Percentiles rank a stretch among this genome's conserved stretches.
phyloP scores from a whole-genome alignment of 2,113 vertebrate genomes.

The Symphodus melops region DNA sequence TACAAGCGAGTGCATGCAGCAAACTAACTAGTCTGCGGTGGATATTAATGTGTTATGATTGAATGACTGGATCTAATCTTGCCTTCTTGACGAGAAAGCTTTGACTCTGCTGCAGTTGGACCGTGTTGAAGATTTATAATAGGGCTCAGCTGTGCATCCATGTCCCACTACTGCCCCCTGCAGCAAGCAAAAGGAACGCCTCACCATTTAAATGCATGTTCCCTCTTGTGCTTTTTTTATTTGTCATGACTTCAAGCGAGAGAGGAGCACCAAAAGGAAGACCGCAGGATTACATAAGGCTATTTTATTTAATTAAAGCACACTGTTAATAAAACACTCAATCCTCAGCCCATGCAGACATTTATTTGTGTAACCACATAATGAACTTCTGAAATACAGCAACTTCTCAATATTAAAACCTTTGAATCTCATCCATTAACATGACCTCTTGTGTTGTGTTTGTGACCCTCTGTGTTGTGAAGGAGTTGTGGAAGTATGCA shows the following conservation, averaged over 20 bases:
- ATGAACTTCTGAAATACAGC: not conserved
- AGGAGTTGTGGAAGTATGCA: not conserved
- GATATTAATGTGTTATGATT: conserved; percentile 53
- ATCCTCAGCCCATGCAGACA: not conserved
- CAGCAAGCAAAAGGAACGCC: conserved; percentile 23
- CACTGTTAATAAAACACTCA: not conserved
- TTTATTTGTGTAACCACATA: not conserved
- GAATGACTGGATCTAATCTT: conserved; percentile 47
- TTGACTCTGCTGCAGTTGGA: conserved; percentile 30
- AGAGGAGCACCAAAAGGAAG: not conserved
- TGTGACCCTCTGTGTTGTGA: not conserved
- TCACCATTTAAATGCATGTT: not conserved
- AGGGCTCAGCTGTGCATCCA: conserved; percentile 11
- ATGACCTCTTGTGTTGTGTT: not conserved
- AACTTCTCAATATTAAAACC: not conserved
- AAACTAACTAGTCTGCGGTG: conserved; percentile 17
- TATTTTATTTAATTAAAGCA: not conserved
- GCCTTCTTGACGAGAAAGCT: not conserved
- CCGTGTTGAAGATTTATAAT: not conserved
- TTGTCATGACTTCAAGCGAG: not conserved
- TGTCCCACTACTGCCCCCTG: conserved; percentile 77
- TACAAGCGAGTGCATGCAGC: conserved; percentile 14
- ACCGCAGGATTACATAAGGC: not conserved
- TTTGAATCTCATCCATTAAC: not conserved
- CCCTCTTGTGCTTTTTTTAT: not conserved